Base-by-base conservation (phyloP, 2,113 vertebrate species). In the Verasper variegatus region DNA sequence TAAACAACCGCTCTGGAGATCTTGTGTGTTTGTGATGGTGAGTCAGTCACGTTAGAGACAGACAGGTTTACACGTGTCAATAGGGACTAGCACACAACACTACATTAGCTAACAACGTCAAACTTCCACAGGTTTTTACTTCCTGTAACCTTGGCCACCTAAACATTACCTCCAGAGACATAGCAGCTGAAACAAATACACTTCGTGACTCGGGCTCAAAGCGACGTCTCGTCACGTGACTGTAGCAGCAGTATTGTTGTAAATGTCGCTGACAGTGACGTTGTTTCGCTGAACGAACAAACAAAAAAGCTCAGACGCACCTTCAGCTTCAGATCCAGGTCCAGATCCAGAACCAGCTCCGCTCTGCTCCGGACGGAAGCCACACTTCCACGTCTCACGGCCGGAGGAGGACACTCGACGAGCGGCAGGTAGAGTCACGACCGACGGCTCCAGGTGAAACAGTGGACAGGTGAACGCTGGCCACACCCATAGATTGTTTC, bases 381-480 rank as follows among this genome's bases (percentile, higher is more conserved):
- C 91, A 91, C 89, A 4, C 78, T 89, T 86, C 52, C 15, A 11
- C 31, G 80, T 70, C 69, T 62, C 1, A 37, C 24, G 27, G 24
- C 35, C 35, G 13, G 54, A 27, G 17, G 17, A 18, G 24, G 42
- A 55, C 68, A 69, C 2, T 84, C 77, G 78, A 78, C 79, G 78
- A 23, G 49, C 35, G 47, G 76, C 68, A 59, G 49, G 69, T 52
- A 47, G 31, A 51, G 47, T 35, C 35, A 58, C 26, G 9, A 54
- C 21, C 21, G 31, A n/a, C 20, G 37, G 13, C 56, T 23, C 14
- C 87, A 87, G 83, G 83, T 87, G 15, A 20, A 56, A 72, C 47
- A 31, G 31, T 1, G 56, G 3, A 47, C 91, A 94, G 92, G 92
- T 94, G 92, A 78, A 73, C 37, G 21, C 45, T 40, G 63, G 63